Evolutionary conservation across 2,113 vertebrate genomes (phyloP).

Genomic region (Ictidomys tridecemlineatus): DNA sequence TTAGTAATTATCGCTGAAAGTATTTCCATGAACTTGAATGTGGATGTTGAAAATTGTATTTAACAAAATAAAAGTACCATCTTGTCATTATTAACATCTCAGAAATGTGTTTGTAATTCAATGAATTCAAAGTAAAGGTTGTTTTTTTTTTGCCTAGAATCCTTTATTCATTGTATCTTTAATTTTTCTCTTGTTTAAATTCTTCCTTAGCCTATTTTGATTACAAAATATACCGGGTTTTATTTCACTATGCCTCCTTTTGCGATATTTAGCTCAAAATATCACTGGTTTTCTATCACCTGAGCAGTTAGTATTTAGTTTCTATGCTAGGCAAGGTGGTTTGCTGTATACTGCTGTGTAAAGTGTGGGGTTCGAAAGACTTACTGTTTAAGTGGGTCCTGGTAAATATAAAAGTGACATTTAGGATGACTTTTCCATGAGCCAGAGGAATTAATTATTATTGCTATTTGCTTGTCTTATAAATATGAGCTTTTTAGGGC

Average conservation of each 20-base stretch:
- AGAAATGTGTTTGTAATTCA: conserved; percentile 58
- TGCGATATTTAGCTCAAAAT: not conserved
- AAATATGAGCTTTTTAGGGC: not conserved
- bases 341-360: not conserved
- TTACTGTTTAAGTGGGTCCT: not conserved
- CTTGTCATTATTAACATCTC: conserved; percentile 66
- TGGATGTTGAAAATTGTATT: conserved; percentile 65
- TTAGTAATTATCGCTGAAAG: conserved; percentile 78
- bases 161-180: conserved; percentile 46
- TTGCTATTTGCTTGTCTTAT: not conserved
- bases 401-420: conserved; percentile 6
- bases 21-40: conserved; percentile 76
- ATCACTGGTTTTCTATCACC: not conserved
- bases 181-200: conserved; percentile 59
- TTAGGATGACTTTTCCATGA: conserved; percentile 36
- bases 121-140: conserved; percentile 51
- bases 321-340: not conserved
- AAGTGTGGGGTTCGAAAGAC: not conserved
- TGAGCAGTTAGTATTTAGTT: not conserved
- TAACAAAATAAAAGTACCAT: conserved; percentile 70
- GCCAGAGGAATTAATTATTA: not conserved
- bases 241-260: not conserved
- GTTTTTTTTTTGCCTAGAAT: conserved; percentile 12
- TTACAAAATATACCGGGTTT: not conserved
- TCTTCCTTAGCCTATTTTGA: not conserved